Percentiles rank a stretch among this genome's conserved stretches.
These are phyloP conservation scores for Sinocyclocheilus rhinocerous DNA, from an alignment of 2,113 vertebrate genomes.

Conservation along the genomic window DNA sequence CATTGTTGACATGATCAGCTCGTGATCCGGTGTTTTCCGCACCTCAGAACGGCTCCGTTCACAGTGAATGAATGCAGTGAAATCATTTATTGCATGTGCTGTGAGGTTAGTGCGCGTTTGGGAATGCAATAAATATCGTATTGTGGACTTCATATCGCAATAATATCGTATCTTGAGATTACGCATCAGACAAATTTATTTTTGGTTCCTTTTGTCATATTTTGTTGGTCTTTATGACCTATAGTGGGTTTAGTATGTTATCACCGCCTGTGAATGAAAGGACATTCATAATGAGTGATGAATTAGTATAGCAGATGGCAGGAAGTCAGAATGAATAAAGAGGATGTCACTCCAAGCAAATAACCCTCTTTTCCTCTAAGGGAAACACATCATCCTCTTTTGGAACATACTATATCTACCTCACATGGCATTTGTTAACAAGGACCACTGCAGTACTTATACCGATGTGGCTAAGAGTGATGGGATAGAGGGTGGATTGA, in stretches of 20 bases:
- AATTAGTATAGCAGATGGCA: constrained; percentile 30
- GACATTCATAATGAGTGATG: constrained; percentile 24
- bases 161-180: no score
- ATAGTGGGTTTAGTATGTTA: background rate
- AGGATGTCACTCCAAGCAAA: constrained; percentile 1
- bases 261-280: background rate
- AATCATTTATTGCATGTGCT: no score
- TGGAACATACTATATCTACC: background rate
- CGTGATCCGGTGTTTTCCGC: no score
- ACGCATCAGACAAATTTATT: background rate
- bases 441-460: background rate
- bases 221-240: background rate
- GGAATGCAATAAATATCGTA: no score
- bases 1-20: no score
- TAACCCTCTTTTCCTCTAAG: background rate
- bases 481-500: background rate
- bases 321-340: constrained; percentile 12
- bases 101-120: no score
- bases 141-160: no score
- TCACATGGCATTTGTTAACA: constrained; percentile 15
- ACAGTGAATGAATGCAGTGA: no score
- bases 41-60: no score
- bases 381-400: constrained; percentile 5
- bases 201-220: constrained; percentile 1
- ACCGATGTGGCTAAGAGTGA: background rate